phyloP scores from a whole-genome alignment of 1,140 invertebrate genomes.

The Drosophila azteca region DNA sequence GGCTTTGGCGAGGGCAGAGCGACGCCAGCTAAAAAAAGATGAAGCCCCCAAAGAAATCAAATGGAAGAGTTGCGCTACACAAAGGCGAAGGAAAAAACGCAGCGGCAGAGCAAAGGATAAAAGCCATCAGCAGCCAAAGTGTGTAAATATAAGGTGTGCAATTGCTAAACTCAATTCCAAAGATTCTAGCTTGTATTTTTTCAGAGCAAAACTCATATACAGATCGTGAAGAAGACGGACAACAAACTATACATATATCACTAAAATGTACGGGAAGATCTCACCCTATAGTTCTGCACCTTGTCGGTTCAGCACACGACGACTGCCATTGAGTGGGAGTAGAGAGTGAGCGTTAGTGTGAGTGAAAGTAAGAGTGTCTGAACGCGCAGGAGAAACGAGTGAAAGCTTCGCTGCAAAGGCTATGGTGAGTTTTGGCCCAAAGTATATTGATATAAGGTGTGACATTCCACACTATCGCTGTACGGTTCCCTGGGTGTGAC shows the following conservation, averaged over 20 bases:
- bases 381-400: constrained; percentile 18
- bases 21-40: constrained; percentile 38
- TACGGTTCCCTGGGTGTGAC: no score
- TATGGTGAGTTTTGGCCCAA: constrained; percentile 29
- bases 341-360: constrained; percentile 2
- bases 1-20: constrained; percentile 47
- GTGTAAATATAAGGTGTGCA: no score
- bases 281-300: no score
- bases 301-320: no score
- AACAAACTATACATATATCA: no score
- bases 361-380: constrained; percentile 7
- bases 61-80: constrained; percentile 69
- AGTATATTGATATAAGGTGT: background rate
- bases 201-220: no score
- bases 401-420: constrained; percentile 29
- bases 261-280: no score
- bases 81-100: constrained; percentile 40
- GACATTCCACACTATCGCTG: background rate
- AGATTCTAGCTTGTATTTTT: no score
- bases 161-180: no score
- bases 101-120: constrained; percentile 17
- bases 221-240: no score
- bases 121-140: constrained; percentile 11
- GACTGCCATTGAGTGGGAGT: no score
- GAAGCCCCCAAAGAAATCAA: constrained; percentile 72